These are phyloP conservation scores for Drosophila mayri DNA, from an alignment of 1,140 invertebrate genomes.

Conservation along the genomic window DNA sequence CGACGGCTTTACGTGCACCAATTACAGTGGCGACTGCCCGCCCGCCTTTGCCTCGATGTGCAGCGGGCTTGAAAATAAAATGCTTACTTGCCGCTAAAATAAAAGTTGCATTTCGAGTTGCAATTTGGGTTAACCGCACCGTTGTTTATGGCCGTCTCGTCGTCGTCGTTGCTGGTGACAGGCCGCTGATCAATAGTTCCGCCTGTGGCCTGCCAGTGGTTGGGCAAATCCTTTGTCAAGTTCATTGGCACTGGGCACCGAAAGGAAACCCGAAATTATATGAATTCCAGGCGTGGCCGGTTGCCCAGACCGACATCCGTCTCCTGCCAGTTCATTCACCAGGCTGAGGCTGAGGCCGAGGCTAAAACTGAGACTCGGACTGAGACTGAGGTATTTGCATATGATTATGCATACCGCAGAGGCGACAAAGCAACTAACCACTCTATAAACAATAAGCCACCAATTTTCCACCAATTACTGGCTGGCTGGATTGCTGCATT, in stretches of 20 bases:
- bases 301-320: slow-evolving; percentile 23
- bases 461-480: slow-evolving; percentile 64
- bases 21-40: slow-evolving; percentile 45
- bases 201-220: slow-evolving; percentile 10
- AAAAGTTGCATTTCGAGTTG: slow-evolving; percentile 69
- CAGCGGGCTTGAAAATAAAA: slow-evolving; percentile 65
- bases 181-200: slow-evolving; percentile 37
- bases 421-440: slow-evolving; percentile 62
- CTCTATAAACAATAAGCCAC: slow-evolving; percentile 49
- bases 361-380: neutral
- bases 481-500: slow-evolving; percentile 1
- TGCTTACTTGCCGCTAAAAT: slow-evolving; percentile 55
- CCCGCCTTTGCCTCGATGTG: slow-evolving; percentile 67
- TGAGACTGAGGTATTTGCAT: slow-evolving; percentile 37
- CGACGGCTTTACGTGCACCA: slow-evolving; percentile 66
- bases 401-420: slow-evolving; percentile 66
- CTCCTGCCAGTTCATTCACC: slow-evolving; percentile 72
- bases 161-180: slow-evolving; percentile 14
- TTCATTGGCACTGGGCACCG: slow-evolving; percentile 46
- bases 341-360: slow-evolving; percentile 10
- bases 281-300: slow-evolving; percentile 27
- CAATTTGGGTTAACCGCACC: slow-evolving; percentile 66
- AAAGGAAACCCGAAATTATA: slow-evolving; percentile 43
- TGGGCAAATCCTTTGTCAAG: slow-evolving; percentile 47
- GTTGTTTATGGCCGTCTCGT: slow-evolving; percentile 42